Base-by-base conservation (phyloP, 2,888 invertebrate species). In the Tinea semifulvella region DNA sequence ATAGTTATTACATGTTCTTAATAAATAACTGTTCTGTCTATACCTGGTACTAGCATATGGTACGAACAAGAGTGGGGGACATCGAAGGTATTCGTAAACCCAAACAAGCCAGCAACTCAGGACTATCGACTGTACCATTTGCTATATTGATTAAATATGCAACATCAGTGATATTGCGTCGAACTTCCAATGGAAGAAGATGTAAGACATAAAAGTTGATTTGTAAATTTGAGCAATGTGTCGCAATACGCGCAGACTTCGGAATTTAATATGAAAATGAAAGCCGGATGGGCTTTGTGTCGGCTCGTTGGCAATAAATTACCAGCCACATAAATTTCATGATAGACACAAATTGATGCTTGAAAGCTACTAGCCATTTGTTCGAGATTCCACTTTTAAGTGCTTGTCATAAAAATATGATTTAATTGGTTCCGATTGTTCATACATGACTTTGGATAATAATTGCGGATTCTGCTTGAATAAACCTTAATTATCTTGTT, bases 201-300 rank as follows among this genome's bases (percentile, higher is more conserved):
- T n/a, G n/a, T n/a, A n/a, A n/a, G n/a, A n/a, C n/a, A n/a, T n/a
- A n/a, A n/a, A n/a, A n/a, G n/a, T 31, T 3, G 11, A 31, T 31
- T 31, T 7, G 13, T 31, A 31, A 31, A 31, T 31, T 31, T 31
- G 13, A 31, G 31, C 31, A n/a, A 7, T 20, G 40, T 22, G 13
- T 40, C 20, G 14, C 16, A 13, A 14, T 31, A 14, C 31, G 13
- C 20, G 49, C 47, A 27, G 44, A 46, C 42, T 42, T 46, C 51
- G 56, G 57, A 64, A 63, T 63, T 64, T 63, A 65, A 63, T 61
- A 58, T 57, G 47, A 52, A 50, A 61, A 61, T 58, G 52, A 58
- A 58, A 55, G 45, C 48, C 52, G 42, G 48, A 49, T 45, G 49
- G 50, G 50, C 56, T 59, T 56, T 58, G 57, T 58, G 52, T 54